Evolutionary conservation across 2,888 invertebrate species (phyloP), one percentile per base, ranked within the genome.

Genomic region (Iselma pallidipennis): DNA sequence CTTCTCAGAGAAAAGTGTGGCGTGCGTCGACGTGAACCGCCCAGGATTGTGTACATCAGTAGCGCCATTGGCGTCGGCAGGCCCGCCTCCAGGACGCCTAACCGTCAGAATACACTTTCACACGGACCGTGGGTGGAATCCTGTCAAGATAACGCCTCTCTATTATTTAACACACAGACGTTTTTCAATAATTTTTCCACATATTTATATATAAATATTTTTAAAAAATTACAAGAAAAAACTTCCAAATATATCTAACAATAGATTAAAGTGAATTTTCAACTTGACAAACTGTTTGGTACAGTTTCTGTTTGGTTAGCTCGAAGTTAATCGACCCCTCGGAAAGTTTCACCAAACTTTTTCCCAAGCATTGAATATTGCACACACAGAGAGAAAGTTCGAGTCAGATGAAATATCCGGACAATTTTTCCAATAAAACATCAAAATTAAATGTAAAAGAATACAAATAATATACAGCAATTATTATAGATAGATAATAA

Each of bases 261-360:
- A 49, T 51, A 25, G 33, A 28, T 29, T 59, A 60, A 57, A 59
- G 52, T 65, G 63, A 70, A 69, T 68, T 70, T 68, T 66, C 62
- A 69, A 66, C 70, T 72, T 71, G 68, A 70, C 75, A 72, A 70
- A 74, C 75, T 74, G 79, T 78, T 78, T 74, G 78, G 78, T 76
- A 77, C 78, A 78, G 72, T 79, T 80, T 80, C 77, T 72, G 77
- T 74, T 76, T 74, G 76, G 78, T 76, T 78, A 71, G 75, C 78
- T 75, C 77, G 75, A 76, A 80, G 80, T 81, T 81, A 81, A 80
- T 81, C 81, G 80, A 80, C 80, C 81, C 80, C 79, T 79, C 80
- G 77, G 71, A 79, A 79, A 80, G 78, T 79, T 81, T 78, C 76
- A 70, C 19, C 72, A 78, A 80, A 81, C 80, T 81, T 81, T 81